Evolutionary conservation across 1,140 invertebrate species (phyloP).

Genomic region (Spodoptera litura): DNA sequence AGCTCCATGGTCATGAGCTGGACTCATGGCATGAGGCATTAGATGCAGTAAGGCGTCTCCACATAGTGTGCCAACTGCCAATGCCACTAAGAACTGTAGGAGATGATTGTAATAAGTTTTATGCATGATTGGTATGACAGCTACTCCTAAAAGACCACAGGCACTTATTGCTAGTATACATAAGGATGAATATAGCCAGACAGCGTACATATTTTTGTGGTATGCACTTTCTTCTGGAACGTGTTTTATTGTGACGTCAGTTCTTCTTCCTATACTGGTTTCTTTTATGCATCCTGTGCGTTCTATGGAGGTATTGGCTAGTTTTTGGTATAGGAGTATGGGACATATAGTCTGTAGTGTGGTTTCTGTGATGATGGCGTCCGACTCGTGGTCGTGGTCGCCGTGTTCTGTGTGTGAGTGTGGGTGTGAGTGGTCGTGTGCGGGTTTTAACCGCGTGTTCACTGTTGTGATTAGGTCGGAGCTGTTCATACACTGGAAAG

Average conservation of each 20-base stretch:
- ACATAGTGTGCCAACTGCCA: slow-evolving; percentile 96
- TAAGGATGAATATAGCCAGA: slow-evolving; percentile 93
- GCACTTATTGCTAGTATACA: slow-evolving; percentile 94
- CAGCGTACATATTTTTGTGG: slow-evolving; percentile 81
- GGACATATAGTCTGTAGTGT: slow-evolving; percentile 88
- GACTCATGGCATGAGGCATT: slow-evolving; percentile 93
- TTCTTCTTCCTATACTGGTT: slow-evolving; percentile 58
- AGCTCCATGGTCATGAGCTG: slow-evolving; percentile 82
- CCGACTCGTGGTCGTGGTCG: slow-evolving; percentile 59
- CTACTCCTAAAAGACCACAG: slow-evolving; percentile 93
- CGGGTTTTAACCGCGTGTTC: slow-evolving; percentile 76
- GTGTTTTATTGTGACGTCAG: slow-evolving; percentile 42
- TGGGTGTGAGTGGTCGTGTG: slow-evolving; percentile 53
- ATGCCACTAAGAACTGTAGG: slow-evolving; percentile 95
- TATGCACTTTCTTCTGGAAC: slow-evolving; percentile 62
- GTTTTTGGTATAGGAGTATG: slow-evolving; percentile 88
- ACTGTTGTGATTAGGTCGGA: slow-evolving; percentile 79
- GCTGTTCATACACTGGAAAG: slow-evolving; percentile 82
- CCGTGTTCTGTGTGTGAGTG: slow-evolving; percentile 66
- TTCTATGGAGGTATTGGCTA: slow-evolving; percentile 84
- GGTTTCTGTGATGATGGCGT: slow-evolving; percentile 66
- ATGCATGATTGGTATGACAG: slow-evolving; percentile 96
- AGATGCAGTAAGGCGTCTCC: slow-evolving; percentile 97
- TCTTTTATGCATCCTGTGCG: slow-evolving; percentile 86
- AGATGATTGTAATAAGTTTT: slow-evolving; percentile 96